Evolutionary conservation across 2,797 vertebrate species (phyloP).

Genomic region (Poeciliopsis turneri): DNA sequence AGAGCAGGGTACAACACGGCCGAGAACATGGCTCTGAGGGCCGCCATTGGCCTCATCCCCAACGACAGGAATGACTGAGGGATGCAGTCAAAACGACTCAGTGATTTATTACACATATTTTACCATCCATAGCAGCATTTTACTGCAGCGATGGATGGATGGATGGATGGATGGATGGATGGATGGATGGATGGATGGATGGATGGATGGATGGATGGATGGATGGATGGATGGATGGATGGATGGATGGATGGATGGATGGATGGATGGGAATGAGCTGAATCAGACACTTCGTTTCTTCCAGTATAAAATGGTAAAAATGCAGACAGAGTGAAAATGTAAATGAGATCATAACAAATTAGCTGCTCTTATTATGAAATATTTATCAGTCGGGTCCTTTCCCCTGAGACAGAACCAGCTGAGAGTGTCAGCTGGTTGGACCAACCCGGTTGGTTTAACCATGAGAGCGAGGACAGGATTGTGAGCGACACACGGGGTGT

Average conservation of each 20-base stretch:
- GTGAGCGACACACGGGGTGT: constrained; percentile 58
- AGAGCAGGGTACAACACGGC: constrained; percentile 40
- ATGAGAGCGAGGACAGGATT: constrained; percentile 45
- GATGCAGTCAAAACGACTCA: constrained; percentile 29
- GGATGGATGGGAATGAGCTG: neutral
- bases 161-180: too few relatives aligned
- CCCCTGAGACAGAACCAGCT: neutral
- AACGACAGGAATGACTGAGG: constrained; percentile 25
- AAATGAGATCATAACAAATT: neutral
- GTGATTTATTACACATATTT: neutral
- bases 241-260: neutral
- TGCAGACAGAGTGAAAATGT: neutral
- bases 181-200: neutral
- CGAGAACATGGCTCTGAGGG: constrained; percentile 40
- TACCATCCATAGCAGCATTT: neutral
- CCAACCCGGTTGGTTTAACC: constrained; percentile 3
- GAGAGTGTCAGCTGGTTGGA: constrained; percentile 50
- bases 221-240: neutral
- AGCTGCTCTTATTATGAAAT: neutral
- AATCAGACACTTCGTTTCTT: neutral
- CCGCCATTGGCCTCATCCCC: constrained; percentile 20
- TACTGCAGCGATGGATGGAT: neutral
- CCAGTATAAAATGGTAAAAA: neutral
- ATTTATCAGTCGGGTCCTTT: neutral
- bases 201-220: too few relatives aligned